Percentiles rank a stretch among this genome's conserved stretches.
Conservation (phyloP, 1,140 invertebrate species). For the Ips typographus region DNA sequence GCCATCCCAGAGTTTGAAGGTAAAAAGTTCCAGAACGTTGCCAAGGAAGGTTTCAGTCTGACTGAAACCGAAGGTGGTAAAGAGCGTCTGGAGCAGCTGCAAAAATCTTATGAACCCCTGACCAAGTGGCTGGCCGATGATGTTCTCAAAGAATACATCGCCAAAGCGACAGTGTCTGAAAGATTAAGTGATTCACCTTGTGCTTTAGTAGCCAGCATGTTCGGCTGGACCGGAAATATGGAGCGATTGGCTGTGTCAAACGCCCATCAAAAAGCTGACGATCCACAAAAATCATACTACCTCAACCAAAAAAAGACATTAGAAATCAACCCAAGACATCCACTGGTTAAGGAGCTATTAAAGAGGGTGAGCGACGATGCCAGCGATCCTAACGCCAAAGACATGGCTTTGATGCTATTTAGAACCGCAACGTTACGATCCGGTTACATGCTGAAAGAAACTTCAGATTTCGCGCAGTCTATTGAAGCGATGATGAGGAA, state of each 20-base stretch:
- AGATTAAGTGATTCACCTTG: constrained; percentile 91
- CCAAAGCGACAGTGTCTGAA: constrained; percentile 86
- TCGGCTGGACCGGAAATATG: constrained; percentile 99
- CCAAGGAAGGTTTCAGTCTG: constrained; percentile 94
- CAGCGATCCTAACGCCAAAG: constrained; percentile 77
- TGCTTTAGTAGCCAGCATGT: constrained; percentile 94
- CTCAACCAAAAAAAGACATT: constrained; percentile 95
- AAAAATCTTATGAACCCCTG: constrained; percentile 85
- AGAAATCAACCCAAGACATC: constrained; percentile 98
- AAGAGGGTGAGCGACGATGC: constrained; percentile 78
- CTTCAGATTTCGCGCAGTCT: constrained; percentile 80
- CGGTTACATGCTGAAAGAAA: constrained; percentile 86
- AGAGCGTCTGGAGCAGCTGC: constrained; percentile 77
- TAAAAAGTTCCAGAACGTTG: constrained; percentile 99
- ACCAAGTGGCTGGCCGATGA: constrained; percentile 88
- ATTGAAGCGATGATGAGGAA: constrained; percentile 86
- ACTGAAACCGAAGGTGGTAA: constrained; percentile 83
- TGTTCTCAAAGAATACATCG: constrained; percentile 80
- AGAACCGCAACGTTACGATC: constrained; percentile 89
- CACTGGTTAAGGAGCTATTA: constrained; percentile 89
- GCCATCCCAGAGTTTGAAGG: constrained; percentile 98
- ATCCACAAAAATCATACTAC: constrained; percentile 89
- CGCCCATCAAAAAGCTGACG: constrained; percentile 94
- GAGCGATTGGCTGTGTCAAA: constrained; percentile 94
- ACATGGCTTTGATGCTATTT: constrained; percentile 91